phyloP scores from a whole-genome alignment of 1,140 invertebrate species.

The Acromyrmex echinatior region DNA sequence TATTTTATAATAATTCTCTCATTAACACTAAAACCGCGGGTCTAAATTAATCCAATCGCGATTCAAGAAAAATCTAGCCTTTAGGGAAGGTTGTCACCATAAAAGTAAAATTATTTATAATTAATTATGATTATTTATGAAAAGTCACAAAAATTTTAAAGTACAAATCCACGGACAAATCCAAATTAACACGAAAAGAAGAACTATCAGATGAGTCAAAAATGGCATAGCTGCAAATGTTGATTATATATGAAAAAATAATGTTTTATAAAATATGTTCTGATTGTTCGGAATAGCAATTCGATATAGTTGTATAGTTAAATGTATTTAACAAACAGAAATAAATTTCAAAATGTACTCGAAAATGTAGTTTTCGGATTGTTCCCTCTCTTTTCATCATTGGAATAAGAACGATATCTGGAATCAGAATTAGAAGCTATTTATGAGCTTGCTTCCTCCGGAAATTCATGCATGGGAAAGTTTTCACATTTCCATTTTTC shows the following conservation, averaged over 20 bases:
- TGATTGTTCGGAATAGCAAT: not conserved
- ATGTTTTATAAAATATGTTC: not conserved
- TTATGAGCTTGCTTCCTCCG: not conserved
- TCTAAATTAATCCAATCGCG: no score
- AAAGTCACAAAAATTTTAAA: no score
- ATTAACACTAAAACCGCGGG: not conserved
- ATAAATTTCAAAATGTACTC: not conserved
- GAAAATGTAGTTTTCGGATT: not conserved
- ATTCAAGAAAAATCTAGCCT: no score
- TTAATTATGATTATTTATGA: no score
- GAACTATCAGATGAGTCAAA: no score
- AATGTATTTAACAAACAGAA: not conserved
- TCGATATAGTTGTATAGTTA: not conserved
- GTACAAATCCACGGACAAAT: no score
- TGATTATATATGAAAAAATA: no score
- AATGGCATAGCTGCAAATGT: no score
- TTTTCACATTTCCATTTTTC: constrained; percentile 27
- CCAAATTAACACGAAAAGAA: no score
- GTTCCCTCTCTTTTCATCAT: not conserved
- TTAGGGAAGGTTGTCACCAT: no score
- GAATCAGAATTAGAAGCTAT: not conserved
- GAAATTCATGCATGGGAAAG: constrained; percentile 16
- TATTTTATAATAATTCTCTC: not conserved
- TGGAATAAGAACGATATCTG: not conserved
- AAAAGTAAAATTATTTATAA: no score